Base-by-base conservation (phyloP, 2,113 vertebrate species). In the Petaurus breviceps region DNA sequence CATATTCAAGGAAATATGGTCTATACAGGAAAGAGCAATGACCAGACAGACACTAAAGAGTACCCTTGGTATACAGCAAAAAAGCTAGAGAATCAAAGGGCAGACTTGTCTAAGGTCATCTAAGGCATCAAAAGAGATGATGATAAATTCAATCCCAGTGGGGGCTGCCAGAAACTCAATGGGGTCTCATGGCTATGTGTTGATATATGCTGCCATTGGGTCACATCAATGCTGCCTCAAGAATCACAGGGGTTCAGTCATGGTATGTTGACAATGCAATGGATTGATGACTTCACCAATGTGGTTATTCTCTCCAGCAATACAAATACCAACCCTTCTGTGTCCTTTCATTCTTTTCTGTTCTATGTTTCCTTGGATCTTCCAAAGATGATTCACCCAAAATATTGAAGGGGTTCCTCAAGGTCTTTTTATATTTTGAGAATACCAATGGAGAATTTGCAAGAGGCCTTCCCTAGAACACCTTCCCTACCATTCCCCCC, bases 81-180 rank as follows among this genome's bases (percentile, higher is more conserved):
- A n/a, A 55, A 90, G 37, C 50, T 43, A 90, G 49, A 16, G 9
- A 51, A 94, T 57, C 68, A n/a, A 61, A 77, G 68, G 31, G 77
- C 52, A 54, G 68, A 26, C 43, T 7, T 91, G 51, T 6, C 51
- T 37, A 8, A 24, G 47, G 91, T 96, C 7, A 51, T 23, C 95
- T 43, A 92, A 61, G 14, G 6, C 94, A 43, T 52, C 92, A 91
- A 94, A 24, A 77, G 90, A 92, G 95, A 93, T 93, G 52, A 89
- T 9, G 51, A 95, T 51, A 25, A 93, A 89, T 11, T 28, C 7
- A 92, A 50, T 22, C 50, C 54, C 43, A 90, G 25, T 25, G 92
- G 51, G 51, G 47, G 51, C 22, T 90, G 37, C 26, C 49, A 91
- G 51, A 96, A 95, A 93, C 93, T 90, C 95, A 90, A 93, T 31